Percentiles rank a stretch among this genome's conserved stretches.
Conservation (phyloP, 1,140 invertebrate genomes). For the Pachypsylla venusta region DNA sequence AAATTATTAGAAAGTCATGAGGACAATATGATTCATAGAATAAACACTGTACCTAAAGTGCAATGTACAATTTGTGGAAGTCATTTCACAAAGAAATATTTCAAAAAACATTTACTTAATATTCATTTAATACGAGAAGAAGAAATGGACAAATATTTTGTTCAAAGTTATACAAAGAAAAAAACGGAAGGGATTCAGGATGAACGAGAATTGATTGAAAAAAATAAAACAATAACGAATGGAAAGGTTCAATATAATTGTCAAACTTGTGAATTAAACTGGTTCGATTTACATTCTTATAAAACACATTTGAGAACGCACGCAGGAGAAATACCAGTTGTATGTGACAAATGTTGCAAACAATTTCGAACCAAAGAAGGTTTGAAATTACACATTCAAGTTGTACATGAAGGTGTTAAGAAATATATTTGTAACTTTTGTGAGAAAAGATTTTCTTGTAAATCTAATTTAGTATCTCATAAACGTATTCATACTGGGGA, state of each 20-base stretch:
- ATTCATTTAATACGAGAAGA: neutral
- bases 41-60: neutral
- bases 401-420: constrained; percentile 49
- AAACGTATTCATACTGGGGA: neutral
- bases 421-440: constrained; percentile 65
- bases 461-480: constrained; percentile 3
- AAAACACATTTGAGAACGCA: neutral
- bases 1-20: no score
- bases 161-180: neutral
- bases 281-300: neutral
- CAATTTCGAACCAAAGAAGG: neutral
- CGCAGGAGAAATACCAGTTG: neutral
- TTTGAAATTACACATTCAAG: neutral
- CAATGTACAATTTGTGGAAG: neutral
- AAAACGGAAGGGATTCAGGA: neutral
- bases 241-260: neutral
- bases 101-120: neutral
- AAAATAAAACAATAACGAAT: neutral
- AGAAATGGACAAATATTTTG: neutral
- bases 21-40: no score
- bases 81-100: neutral
- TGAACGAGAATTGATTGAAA: neutral
- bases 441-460: constrained; percentile 22
- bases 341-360: neutral
- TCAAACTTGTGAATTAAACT: neutral